A percentile compares a stretch with the other conserved stretches of the same genome.
Conservation (phyloP, 2,797 vertebrate species). For the Phalanger gymnotis region DNA sequence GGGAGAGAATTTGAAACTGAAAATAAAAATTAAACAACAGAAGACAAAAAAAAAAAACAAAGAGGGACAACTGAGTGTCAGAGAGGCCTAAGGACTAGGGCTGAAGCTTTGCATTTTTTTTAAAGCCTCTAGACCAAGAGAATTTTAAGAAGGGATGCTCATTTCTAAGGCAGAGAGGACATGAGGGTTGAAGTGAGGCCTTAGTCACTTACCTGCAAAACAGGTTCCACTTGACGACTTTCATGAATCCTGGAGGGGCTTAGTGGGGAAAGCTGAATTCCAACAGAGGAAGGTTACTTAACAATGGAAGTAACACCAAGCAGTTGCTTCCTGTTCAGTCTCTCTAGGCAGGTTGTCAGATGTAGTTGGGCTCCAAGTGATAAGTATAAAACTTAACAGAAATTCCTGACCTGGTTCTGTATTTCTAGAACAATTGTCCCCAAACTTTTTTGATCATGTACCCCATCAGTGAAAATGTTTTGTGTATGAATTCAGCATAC, state of each 20-base stretch:
- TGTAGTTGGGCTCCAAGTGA: neutral
- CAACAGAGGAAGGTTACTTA: neutral
- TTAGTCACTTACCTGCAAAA: neutral
- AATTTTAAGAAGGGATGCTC: neutral
- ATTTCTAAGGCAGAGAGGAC: neutral
- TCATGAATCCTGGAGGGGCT: neutral
- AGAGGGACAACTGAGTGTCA: neutral
- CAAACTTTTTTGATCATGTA: neutral
- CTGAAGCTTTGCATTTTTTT: neutral
- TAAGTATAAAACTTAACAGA: neutral
- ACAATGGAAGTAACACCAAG: neutral
- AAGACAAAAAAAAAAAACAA: neutral
- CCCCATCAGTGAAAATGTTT: neutral
- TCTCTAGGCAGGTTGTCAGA: neutral
- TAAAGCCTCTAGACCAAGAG: neutral
- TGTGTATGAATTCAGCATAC: neutral
- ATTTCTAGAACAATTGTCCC: neutral
- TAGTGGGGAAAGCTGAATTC: neutral
- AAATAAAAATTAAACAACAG: neutral
- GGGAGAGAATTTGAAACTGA: neutral
- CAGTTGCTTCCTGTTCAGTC: neutral
- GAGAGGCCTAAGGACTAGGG: neutral
- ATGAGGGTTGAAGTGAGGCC: neutral
- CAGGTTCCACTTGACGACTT: neutral
- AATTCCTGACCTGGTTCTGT: neutral